Evolutionary conservation across 2,888 invertebrate genomes (phyloP), one percentile per base, ranked within the genome.

Genomic region (Vannuccia rotundouncinata): DNA sequence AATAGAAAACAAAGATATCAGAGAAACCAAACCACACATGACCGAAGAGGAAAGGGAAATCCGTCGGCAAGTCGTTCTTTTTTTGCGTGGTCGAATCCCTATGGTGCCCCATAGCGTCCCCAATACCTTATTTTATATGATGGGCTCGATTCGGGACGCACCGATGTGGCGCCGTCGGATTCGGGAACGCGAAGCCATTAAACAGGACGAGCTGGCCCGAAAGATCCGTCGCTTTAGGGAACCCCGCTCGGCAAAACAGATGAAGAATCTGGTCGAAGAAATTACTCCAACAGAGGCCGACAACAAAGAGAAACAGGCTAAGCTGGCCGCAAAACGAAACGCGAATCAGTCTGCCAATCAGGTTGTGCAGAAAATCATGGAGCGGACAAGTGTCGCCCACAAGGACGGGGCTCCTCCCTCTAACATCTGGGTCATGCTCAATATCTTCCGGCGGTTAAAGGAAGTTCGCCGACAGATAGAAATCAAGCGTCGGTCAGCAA

Each of bases 381-480:
- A 45, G 45, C 45, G 45, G 45, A 45, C 45, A 5, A 45, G 45
- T 45, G 45, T 45, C 45, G 45, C 45, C 5, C 45, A 17, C 10
- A 45, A 45, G 17, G 77, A 73, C 59, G 77, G 73, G 66, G 30
- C n/a, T n/a, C 22, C 29, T 10, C 22, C 29, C 30, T 22, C 74
- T 5, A 73, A 73, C 22, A 10, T 77, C 29, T 60, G 31, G 77
- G 59, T 77, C n/a, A 77, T 77, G 77, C 31, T 77, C 22, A 77
- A 77, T 22, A 77, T 77, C 22, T 25, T 77, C 29, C 29, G 30
- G 2, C 29, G 59, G 1, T 31, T 77, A 1, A n/a, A 77, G 31
- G 77, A 77, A 30, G 77, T 77, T 1, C 31, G 77, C 5, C 75
- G 75, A 0, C 22, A 75, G 28, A 5, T 45, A 17, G 45, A 45